phyloP scores from a whole-genome alignment of 2,113 vertebrate genomes.

The Ptychochromis oligacanthus region DNA sequence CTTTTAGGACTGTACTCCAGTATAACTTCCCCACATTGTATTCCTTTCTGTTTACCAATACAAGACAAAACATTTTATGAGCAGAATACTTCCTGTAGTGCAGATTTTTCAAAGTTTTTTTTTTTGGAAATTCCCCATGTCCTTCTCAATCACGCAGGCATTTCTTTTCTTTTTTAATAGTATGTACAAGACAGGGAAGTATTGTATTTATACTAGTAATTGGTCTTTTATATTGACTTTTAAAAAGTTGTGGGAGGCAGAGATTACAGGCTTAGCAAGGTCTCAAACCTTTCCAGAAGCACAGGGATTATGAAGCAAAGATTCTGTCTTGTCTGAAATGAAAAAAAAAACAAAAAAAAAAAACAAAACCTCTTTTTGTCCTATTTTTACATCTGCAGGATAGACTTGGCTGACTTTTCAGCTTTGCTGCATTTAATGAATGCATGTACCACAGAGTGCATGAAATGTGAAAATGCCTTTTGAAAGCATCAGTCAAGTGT shows the following conservation, averaged over 20 bases:
- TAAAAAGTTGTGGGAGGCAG: slow-evolving; percentile 70
- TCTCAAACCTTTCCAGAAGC: slow-evolving; percentile 69
- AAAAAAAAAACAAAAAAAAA: neutral
- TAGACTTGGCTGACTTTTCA: slow-evolving; percentile 56
- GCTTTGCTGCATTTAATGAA: slow-evolving; percentile 58
- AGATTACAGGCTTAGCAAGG: slow-evolving; percentile 74
- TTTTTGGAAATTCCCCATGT: neutral
- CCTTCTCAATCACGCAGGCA: neutral
- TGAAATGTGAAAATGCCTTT: slow-evolving; percentile 49
- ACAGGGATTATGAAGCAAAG: slow-evolving; percentile 65
- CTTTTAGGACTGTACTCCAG: neutral
- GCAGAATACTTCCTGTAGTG: neutral
- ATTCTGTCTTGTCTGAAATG: slow-evolving; percentile 39
- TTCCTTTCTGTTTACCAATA: neutral
- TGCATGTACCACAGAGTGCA: slow-evolving; percentile 37
- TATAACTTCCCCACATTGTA: neutral
- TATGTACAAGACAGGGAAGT: slow-evolving; percentile 45
- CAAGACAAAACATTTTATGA: neutral
- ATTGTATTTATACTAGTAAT: slow-evolving; percentile 63
- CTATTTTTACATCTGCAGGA: slow-evolving; percentile 55
- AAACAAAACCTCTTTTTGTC: slow-evolving; percentile 38
- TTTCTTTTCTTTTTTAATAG: slow-evolving; percentile 19
- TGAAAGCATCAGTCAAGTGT: slow-evolving; percentile 29
- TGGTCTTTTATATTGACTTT: slow-evolving; percentile 69
- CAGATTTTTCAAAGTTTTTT: neutral